Percentiles rank a stretch among this genome's conserved stretches.
These are phyloP conservation scores for Pterostichus madidus DNA, from an alignment of 2,888 invertebrate genomes.

Conservation along the genomic window DNA sequence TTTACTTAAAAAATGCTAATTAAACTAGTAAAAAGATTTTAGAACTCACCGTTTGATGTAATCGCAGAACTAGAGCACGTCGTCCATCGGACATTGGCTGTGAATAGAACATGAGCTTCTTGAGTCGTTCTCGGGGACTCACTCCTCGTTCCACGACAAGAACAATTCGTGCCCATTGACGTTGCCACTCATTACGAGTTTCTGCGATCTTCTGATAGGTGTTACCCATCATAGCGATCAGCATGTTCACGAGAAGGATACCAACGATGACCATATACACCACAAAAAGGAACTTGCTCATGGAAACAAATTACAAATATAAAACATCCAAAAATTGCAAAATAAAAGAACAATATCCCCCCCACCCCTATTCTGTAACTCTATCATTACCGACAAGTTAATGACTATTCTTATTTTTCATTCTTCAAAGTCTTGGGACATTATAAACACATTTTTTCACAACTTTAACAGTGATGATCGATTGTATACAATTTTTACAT, in stretches of 20 bases:
- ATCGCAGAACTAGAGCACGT: conserved; percentile 90
- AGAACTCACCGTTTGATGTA: conserved; percentile 89
- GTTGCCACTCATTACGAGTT: conserved; percentile 98
- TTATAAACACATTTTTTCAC: too few relatives aligned
- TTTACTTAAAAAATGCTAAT: background rate
- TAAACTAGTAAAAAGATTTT: background rate
- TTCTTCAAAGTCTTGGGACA: too few relatives aligned
- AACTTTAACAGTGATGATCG: too few relatives aligned
- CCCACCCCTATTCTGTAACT: too few relatives aligned
- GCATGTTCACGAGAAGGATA: conserved; percentile 96
- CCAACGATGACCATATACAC: conserved; percentile 98
- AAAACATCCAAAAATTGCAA: background rate
- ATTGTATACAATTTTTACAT: too few relatives aligned
- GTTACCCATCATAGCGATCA: conserved; percentile 99
- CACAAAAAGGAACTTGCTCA: conserved; percentile 91
- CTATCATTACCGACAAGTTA: too few relatives aligned
- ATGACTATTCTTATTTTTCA: too few relatives aligned
- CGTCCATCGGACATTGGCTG: conserved; percentile 95
- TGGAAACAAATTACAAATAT: background rate
- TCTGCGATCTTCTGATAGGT: conserved; percentile 99
- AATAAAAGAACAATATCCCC: too few relatives aligned
- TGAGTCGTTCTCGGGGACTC: conserved; percentile 90
- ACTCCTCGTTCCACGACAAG: conserved; percentile 98
- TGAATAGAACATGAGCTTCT: conserved; percentile 93
- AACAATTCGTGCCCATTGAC: conserved; percentile 98